A percentile compares a stretch with the other conserved stretches of the same genome.
Conservation (phyloP, 92 coral and sea anemone genomes). For the Parazoanthus darwini region DNA sequence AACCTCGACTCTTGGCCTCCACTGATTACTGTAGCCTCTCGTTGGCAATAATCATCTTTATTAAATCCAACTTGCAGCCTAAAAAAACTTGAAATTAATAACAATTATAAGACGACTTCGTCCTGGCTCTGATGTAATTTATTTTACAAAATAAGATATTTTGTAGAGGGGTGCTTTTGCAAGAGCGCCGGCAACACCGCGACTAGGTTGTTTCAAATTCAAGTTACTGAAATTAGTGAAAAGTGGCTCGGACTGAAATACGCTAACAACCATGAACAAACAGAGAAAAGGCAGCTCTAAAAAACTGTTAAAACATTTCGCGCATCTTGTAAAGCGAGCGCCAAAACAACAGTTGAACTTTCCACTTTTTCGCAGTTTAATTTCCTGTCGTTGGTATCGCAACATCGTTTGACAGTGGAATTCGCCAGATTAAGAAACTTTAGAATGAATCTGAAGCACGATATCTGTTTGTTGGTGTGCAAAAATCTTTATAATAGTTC, state of each 20-base stretch:
- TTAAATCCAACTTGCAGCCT: too few species aligned
- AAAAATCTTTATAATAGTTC: not conserved
- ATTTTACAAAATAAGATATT: too few species aligned
- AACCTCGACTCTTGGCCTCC: too few species aligned
- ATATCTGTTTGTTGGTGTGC: not conserved
- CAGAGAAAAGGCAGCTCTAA: slow-evolving; percentile 3
- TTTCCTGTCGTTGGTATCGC: not conserved
- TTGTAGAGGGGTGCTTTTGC: too few species aligned
- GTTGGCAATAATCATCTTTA: too few species aligned
- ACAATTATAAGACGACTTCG: too few species aligned
- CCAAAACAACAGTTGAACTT: not conserved
- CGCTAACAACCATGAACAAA: not conserved
- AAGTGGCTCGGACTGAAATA: slow-evolving; percentile 12
- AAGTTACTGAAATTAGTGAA: not conserved
- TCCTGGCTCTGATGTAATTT: too few species aligned
- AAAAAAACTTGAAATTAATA: too few species aligned
- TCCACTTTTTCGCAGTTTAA: not conserved
- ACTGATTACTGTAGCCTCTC: too few species aligned
- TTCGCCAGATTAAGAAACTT: too few species aligned
- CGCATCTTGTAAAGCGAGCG: not conserved
- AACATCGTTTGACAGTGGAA: too few species aligned
- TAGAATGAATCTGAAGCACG: too few species aligned
- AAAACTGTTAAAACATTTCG: not conserved
- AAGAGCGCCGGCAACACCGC: not conserved
- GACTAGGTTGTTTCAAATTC: slow-evolving; percentile 9